Evolutionary conservation across 92 coral and sea anemone genomes (phyloP), one percentile per base, ranked within the genome.

Genomic region (Parazoanthus darwini): DNA sequence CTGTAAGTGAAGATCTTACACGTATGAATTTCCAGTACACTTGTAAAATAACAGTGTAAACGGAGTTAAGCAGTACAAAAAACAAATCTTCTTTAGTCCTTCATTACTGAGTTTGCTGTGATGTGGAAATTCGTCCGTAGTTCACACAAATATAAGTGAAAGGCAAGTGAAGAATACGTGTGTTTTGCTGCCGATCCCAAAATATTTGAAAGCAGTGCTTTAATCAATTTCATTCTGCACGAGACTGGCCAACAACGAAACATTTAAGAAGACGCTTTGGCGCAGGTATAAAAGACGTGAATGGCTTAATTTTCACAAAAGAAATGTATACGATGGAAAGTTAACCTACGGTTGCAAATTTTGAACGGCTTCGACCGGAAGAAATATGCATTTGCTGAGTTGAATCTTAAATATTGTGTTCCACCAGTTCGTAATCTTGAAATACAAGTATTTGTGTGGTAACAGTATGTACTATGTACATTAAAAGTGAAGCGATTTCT

Each of bases 401-500:
- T 18, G 29, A 81, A 65, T 80, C 44, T 23, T 36, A 75, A 39
- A 22, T 75, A 75, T 79, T 25, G 56, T 10, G 44, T 66, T 26
- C 39, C 54, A 11, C 1, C 33, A 71, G 26, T 25, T 84, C 79
- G 20, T 23, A 46, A 84, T n/a, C 67, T 43, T 46, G 87, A 84
- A 82, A 71, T 70, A 48, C 46, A 46, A 70, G 78, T 23, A 66
- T 46, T 23, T 65, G 39, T 39, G 77, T 38, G 50, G 75, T 7
- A 38, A 81, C 66, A 79, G 79, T 79, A 79, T 79, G 82, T 46
- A 79, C 82, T 79, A 38, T 81, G 85, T 81, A 48, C 72, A 71
- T 66, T 70, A 26, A 29, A 1, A 65, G 56, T 37, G 51, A 23
- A 18, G 16, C 23, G 43, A 16, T 13, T 58, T 10, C 0, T 11